Conservation (phyloP, 2,888 invertebrate genomes). For the Abscondita cerata region DNA sequence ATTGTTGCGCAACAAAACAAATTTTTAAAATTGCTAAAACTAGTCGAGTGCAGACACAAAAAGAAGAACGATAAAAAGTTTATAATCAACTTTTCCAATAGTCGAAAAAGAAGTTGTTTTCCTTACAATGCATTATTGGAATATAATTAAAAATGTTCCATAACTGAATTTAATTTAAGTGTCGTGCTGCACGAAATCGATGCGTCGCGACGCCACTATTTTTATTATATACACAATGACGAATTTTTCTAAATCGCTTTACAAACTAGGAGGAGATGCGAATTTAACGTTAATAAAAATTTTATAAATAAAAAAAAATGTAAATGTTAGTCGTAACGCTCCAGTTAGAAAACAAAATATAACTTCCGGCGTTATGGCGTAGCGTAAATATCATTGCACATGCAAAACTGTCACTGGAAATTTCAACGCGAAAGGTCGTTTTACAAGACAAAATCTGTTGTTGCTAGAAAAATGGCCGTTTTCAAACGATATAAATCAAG, state of each 20-base stretch:
- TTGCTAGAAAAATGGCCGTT: too few species aligned
- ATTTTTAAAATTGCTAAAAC: too few species aligned
- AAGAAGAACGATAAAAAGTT: too few species aligned
- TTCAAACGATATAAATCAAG: slow-evolving; percentile 10
- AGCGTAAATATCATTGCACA: slow-evolving; percentile 38
- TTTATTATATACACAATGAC: background rate
- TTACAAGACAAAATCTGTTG: too few species aligned
- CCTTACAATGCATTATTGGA: too few species aligned
- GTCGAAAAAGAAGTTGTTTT: too few species aligned
- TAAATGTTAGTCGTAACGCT: slow-evolving; percentile 40
- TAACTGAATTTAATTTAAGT: background rate
- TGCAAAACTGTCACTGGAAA: slow-evolving; percentile 33
- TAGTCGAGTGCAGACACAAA: too few species aligned
- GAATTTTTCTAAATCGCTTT: background rate
- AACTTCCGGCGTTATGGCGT: slow-evolving; percentile 23
- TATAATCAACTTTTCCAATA: too few species aligned
- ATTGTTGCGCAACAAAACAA: too few species aligned
- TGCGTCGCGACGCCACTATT: slow-evolving; percentile 2
- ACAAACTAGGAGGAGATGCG: background rate
- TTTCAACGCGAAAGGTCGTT: slow-evolving; percentile 25
- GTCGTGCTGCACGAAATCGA: background rate
- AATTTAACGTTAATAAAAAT: slow-evolving; percentile 1
- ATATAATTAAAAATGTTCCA: too few species aligned
- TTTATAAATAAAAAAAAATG: slow-evolving; percentile 22
- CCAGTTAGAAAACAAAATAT: slow-evolving; percentile 36